Base-by-base conservation (phyloP, 1,140 invertebrate genomes). In the Cyrtorhinus lividipennis region DNA sequence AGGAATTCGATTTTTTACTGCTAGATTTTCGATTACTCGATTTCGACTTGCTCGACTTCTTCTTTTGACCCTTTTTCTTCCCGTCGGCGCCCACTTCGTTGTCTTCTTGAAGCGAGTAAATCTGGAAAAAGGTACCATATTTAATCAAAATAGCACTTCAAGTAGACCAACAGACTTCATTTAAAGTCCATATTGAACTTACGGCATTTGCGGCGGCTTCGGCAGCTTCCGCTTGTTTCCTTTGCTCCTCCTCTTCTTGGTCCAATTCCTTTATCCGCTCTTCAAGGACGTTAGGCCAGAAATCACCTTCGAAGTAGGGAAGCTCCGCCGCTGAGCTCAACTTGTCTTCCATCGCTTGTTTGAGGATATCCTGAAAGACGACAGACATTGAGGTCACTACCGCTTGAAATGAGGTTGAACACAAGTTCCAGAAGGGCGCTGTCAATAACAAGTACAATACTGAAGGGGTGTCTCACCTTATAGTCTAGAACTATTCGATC, bases 301-400 rank as follows among this genome's bases (percentile, higher is more conserved):
- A 99, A 76, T 99, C 97, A 48, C 97, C 97, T 77, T 99, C 95
- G 74, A 99, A 99, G 75, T 99, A 99, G 0, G 97, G 96, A 69
- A 99, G 78, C 72, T 97, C 93, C n/a, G 91, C 91, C 24, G 95
- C 93, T 62, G 92, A 95, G 60, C 82, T 84, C 66, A 99, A 78
- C 73, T 92, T 93, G 73, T 98, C 96, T 77, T 99, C 97, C 81
- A 95, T 90, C 3, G 95, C 96, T 86, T 99, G 94, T 76, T 97
- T 97, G 23, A 96, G 80, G 71, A 98, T 98, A 79, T 98, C 95
- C 84, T 87, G 65, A 60, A n/a, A n/a, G n/a, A n/a, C n/a, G n/a
- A n/a, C n/a, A n/a, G n/a, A n/a, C n/a, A n/a, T n/a, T n/a, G n/a
- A n/a, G n/a, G n/a, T n/a, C n/a, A n/a, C n/a, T n/a, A n/a, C n/a